These are phyloP conservation scores for Anser brachyrhynchus DNA, from an alignment of 2,113 vertebrate genomes.

Conservation along the genomic window DNA sequence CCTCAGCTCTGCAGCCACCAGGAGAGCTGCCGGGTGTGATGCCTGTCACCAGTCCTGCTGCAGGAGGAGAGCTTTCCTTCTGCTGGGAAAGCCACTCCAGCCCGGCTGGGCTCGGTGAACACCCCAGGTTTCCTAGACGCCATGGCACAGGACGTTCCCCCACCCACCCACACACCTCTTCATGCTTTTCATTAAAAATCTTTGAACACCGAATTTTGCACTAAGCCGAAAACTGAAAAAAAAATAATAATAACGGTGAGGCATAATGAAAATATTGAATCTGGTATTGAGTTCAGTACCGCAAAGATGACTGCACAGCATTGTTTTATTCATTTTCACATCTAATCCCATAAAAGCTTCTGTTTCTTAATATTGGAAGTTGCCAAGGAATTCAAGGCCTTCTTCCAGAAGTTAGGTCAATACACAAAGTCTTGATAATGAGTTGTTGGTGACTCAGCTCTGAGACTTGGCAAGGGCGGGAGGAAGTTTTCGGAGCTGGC, in stretches of 20 bases:
- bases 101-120: not conserved
- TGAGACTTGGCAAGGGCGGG: not conserved
- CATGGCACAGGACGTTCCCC: accelerated
- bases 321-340: not conserved
- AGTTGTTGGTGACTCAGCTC: not conserved
- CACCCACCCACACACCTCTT: not conserved
- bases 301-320: not conserved
- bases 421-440: not conserved
- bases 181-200: not conserved
- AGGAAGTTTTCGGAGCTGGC: not conserved
- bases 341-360: not conserved
- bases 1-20: not conserved
- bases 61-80: not conserved
- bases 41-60: not conserved
- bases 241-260: accelerated
- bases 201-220: not conserved
- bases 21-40: not conserved
- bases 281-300: accelerated
- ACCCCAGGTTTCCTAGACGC: not conserved
- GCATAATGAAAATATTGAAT: accelerated
- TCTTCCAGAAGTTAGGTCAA: not conserved
- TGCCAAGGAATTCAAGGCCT: constrained; percentile 16
- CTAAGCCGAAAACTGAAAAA: not conserved
- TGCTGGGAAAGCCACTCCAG: not conserved
- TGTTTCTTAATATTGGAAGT: not conserved